A percentile compares a stretch with the other conserved stretches of the same genome.
phyloP scores from a whole-genome alignment of 64 coral and sea anemone species.

The Actinia equina region DNA sequence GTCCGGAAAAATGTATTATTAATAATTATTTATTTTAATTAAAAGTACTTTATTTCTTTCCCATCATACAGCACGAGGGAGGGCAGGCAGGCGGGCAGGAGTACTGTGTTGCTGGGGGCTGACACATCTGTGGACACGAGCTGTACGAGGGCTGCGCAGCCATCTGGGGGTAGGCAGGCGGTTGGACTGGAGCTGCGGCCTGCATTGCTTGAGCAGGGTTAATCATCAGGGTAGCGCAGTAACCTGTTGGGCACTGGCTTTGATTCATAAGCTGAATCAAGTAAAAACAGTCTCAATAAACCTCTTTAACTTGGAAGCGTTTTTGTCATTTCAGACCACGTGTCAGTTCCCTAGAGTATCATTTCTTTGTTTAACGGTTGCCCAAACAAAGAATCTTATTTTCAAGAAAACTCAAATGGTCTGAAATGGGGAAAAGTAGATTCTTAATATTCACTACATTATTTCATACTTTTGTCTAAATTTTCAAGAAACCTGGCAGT shows the following conservation, averaged over 20 bases:
- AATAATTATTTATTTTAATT: background rate
- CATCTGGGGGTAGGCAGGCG: background rate
- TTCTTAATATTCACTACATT: too few species aligned
- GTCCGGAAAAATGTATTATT: too few species aligned
- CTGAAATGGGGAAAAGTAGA: too few species aligned
- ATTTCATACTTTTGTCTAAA: too few species aligned
- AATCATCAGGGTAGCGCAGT: constrained; percentile 24
- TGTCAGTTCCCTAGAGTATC: too few species aligned
- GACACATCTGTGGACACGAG: constrained; percentile 20
- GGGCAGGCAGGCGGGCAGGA: constrained; percentile 2
- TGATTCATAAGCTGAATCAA: background rate
- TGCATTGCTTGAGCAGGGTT: constrained; percentile 7
- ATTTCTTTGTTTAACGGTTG: too few species aligned
- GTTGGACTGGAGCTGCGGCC: background rate
- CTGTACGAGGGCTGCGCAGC: background rate
- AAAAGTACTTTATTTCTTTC: background rate
- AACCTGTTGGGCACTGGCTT: constrained; percentile 6
- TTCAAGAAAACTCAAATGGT: too few species aligned
- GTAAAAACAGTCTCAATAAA: background rate
- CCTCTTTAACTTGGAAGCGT: background rate
- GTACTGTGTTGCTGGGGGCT: background rate
- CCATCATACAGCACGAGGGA: background rate
- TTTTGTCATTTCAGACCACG: too few species aligned
- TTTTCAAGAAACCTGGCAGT: too few species aligned
- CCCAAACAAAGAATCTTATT: too few species aligned